Conservation (phyloP, 2,113 vertebrate species). For the Pao palembangensis region DNA sequence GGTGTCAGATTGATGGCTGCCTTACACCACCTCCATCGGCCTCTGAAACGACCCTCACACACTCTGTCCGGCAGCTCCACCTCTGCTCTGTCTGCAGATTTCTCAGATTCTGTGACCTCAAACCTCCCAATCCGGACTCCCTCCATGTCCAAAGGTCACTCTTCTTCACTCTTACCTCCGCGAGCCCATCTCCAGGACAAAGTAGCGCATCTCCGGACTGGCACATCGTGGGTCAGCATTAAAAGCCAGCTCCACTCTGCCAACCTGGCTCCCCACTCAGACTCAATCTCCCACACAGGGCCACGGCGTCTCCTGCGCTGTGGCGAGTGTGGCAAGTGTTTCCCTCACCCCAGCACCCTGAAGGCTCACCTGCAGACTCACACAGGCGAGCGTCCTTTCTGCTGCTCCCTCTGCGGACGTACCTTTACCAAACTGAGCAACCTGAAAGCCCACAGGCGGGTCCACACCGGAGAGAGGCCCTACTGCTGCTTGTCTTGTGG, state of each 20-base stretch:
- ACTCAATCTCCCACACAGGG: constrained; percentile 29
- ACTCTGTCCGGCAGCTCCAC: constrained; percentile 4
- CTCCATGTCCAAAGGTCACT: constrained; percentile 52
- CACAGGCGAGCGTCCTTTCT: constrained; percentile 75
- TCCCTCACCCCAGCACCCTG: constrained; percentile 75
- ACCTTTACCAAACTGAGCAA: constrained; percentile 79
- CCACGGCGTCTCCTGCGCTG: constrained; percentile 62
- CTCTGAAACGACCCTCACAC: constrained; percentile 44
- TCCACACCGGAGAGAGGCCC: constrained; percentile 75
- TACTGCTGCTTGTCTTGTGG: constrained; percentile 77
- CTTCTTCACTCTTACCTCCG: constrained; percentile 35
- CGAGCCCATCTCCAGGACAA: constrained; percentile 43
- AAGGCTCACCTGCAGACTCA: constrained; percentile 72
- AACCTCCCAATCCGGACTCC: constrained; percentile 50
- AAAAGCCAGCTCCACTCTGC: constrained; percentile 30
- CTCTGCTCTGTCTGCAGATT: constrained; percentile 21
- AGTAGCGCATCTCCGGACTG: constrained; percentile 42
- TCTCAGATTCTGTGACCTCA: constrained; percentile 29
- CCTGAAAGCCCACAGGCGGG: constrained; percentile 75
- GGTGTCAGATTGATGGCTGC: constrained; percentile 39
- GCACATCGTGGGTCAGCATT: constrained; percentile 33
- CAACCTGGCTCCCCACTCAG: constrained; percentile 14
- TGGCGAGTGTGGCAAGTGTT: constrained; percentile 72
- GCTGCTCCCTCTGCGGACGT: constrained; percentile 75
- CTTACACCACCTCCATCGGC: constrained; percentile 48